Evolutionary conservation across 2,888 invertebrate species (phyloP), one percentile per base, ranked within the genome.

Genomic region (Microplitis manilae): DNA sequence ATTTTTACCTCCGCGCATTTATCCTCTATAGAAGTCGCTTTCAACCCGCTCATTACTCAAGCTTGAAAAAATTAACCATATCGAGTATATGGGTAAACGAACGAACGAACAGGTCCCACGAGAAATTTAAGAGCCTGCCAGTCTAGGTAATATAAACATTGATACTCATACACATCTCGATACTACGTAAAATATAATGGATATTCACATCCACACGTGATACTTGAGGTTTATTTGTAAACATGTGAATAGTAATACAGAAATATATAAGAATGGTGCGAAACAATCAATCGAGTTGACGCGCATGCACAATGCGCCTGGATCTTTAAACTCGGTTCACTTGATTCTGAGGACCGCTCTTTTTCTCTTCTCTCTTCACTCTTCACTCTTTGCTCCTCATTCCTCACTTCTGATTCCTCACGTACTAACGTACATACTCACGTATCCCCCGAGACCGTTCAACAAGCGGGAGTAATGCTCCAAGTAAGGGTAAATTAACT

Each of bases 261-360:
- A 60, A 30, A 41, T 70, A 41, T 41, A 30, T 38, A 41, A 50
- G 9, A 50, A 61, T 40, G 69, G 74, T 75, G 75, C 41, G 72
- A 75, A 75, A 75, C 83, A 84, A 84, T 84, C 80, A 84, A 84
- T 84, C 81, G 83, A 81, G 81, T 83, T 84, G 80, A 80, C 84
- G 81, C 83, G 77, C 76, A 77, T 77, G 77, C 70, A 84, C 84
- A 84, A 84, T 84, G 73, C 70, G 62, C 77, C 76, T 79, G 81
- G 50, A 83, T 69, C 81, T 67, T 77, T 77, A 68, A 60, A 68
- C 39, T 68, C 61, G 20, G 68, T 70, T 70, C 70, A 70, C 60
- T 60, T 70, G 70, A 70, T 70, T 60, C 70, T 65, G 8, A 60
- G n/a, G 8, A 64, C 50, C 69, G 15, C 65, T 65, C 50, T 39